These are phyloP conservation scores for Apeira syringaria DNA, from an alignment of 2,888 invertebrate genomes.

Conservation along the genomic window DNA sequence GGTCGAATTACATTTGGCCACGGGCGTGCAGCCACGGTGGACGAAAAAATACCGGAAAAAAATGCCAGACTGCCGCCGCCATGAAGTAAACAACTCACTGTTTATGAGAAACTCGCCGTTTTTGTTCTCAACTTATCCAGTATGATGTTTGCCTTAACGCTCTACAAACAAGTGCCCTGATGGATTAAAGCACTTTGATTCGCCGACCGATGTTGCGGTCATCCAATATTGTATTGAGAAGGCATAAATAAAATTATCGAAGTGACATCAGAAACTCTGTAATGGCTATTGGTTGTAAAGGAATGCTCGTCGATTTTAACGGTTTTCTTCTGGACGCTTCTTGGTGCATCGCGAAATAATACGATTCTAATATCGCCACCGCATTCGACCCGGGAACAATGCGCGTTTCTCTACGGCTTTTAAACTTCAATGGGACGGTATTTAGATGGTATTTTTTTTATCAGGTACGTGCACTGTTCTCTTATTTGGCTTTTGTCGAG, in stretches of 20 bases:
- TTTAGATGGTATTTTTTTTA: conserved; percentile 78
- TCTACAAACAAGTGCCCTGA: conserved; percentile 45
- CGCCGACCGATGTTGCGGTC: conserved; percentile 46
- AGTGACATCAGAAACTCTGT: conserved; percentile 42
- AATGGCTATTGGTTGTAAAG: conserved; percentile 36
- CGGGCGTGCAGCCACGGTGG: conserved; percentile 50
- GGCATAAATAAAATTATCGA: conserved; percentile 60
- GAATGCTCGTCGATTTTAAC: conserved; percentile 44
- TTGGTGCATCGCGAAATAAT: conserved; percentile 57
- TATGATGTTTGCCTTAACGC: conserved; percentile 46
- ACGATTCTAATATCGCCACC: conserved; percentile 79
- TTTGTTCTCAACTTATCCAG: conserved; percentile 42
- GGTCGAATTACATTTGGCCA: conserved; percentile 78
- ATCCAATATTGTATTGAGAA: conserved; percentile 40
- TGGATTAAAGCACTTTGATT: conserved; percentile 45
- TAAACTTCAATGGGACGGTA: conserved; percentile 79
- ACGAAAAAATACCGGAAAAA: conserved; percentile 61
- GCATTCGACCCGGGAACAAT: conserved; percentile 72
- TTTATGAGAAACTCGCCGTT: conserved; percentile 59
- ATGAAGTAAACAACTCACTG: conserved; percentile 65
- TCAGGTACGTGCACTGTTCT: conserved; percentile 64
- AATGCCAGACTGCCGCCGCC: conserved; percentile 52
- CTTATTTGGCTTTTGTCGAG: conserved; percentile 81
- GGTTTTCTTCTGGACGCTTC: conserved; percentile 31
- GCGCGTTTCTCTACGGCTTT: conserved; percentile 76